Percentiles rank a stretch among this genome's conserved stretches.
Conservation (phyloP, 1,140 invertebrate genomes). For the Drosophila equinoxialis region DNA sequence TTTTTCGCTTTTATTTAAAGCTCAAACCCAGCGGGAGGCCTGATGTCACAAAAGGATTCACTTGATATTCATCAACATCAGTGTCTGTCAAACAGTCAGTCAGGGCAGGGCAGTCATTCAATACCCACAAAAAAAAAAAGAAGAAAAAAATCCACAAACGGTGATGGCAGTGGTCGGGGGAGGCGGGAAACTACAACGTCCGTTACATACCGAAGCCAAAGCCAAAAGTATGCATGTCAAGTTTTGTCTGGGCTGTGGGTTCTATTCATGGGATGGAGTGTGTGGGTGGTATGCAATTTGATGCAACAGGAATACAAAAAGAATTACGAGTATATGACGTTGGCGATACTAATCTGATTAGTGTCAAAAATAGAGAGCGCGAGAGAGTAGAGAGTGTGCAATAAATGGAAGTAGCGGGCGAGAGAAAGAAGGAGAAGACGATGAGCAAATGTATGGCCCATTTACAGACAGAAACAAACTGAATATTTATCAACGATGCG, state of each 20-base stretch:
- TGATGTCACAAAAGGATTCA: conserved; percentile 83
- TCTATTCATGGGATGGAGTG: conserved; percentile 28
- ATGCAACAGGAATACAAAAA: conserved; percentile 69
- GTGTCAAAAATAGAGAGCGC: conserved; percentile 67
- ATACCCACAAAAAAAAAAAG: conserved; percentile 51
- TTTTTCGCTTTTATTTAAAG: conserved; percentile 10
- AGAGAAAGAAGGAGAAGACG: conserved; percentile 7
- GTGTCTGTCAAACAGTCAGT: conserved; percentile 79
- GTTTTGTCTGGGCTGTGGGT: conserved; percentile 49
- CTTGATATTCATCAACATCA: conserved; percentile 83
- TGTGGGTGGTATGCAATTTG: conserved; percentile 74
- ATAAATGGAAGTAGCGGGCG: conserved; percentile 39
- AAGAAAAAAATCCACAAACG: conserved; percentile 14
- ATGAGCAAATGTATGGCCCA: not conserved
- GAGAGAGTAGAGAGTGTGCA: conserved; percentile 45
- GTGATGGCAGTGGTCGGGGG: not conserved
- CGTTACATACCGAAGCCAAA: conserved; percentile 51
- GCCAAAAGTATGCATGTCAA: conserved; percentile 54
- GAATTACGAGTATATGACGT: conserved; percentile 54
- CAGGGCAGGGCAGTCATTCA: conserved; percentile 63
- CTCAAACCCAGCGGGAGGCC: conserved; percentile 69
- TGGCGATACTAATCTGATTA: conserved; percentile 83
- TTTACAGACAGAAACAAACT: not conserved
- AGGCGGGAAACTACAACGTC: conserved; percentile 50
- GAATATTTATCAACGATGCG: conserved; percentile 46